Base-by-base conservation (phyloP, 2,888 invertebrate genomes). In the Eumacrocentrus americanus region DNA sequence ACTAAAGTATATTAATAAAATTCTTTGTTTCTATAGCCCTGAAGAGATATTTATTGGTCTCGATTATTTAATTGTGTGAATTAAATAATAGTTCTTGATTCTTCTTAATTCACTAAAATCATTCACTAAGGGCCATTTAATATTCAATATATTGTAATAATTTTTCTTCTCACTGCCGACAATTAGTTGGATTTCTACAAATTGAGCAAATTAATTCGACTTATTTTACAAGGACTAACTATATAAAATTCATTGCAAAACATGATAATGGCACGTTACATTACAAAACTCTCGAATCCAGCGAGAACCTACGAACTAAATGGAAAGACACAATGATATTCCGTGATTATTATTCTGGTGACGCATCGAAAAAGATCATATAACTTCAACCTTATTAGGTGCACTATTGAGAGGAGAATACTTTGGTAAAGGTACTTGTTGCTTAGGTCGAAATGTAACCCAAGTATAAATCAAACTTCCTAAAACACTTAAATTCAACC, bases 401-500 rank as follows among this genome's bases (percentile, higher is more conserved):
- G 74, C 70, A 16, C 72, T 68, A 23, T 62, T 69, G 34, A 80
- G 44, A 6, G 72, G 71, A 47, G 74, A 68, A 54, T 80, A 78
- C 58, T 78, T 80, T 3, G 71, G 65, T 25, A 29, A 29, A 29
- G 76, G 73, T 9, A 67, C 61, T 3, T 67, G 55, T 35, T 88
- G 85, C 69, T 86, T 88, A 64, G 84, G 85, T 67, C 87, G 87
- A 78, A 94, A 94, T 18, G 94, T 94, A 6, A 94, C 91, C 83
- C 91, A 94, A 0, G 94, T 92, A 73, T 94, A 94, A 48, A 93
- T 82, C 50, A 94, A 83, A 82, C 94, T 94, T 35, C 93, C 94
- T 50, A 91, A 72, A 1, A 94, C 92, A 84, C 96, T 97, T 52
- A 98, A 90, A 83, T 98, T 99, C 56, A 99, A 87, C 14, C 99